Evolutionary conservation across 2,797 vertebrate species (phyloP), one percentile per base, ranked within the genome.

Genomic region (Mustela erminea): DNA sequence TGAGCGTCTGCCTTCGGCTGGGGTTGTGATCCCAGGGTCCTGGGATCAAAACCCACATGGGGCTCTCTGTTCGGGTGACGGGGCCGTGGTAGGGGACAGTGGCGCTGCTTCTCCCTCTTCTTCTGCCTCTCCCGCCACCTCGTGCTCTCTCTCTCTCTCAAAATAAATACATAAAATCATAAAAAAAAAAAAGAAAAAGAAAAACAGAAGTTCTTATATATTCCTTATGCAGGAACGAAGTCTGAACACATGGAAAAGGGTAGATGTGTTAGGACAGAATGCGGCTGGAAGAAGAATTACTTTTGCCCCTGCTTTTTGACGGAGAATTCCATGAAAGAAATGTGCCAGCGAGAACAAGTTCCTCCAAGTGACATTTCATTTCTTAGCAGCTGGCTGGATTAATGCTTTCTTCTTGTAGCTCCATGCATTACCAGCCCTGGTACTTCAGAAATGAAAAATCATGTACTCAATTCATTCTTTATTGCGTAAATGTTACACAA

Each of bases 401-500:
- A 98, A 98, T 98, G 96, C 64, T 97, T 20, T 95, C 74, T 96
- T 96, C 96, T 98, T 94, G 52, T 13, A 92, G 97, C 64, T 97
- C 27, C 96, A 93, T 97, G 97, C 81, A 95, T 98, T 98, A 97
- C 96, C 95, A 98, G 96, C 96, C 32, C 93, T 90, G 68, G 86
- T 90, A 96, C 97, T 95, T 78, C 91, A 97, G 95, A 98, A 96
- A 98, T 98, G 98, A 98, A 98, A 98, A 98, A 98, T 98, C 75
- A 2, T 96, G 81, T 91, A 81, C 95, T 98, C 96, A 97, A 95
- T 97, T 98, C 97, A 97, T 98, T 98, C 96, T 97, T 98, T 98
- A 98, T 95, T 97, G 94, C 94, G 96, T 97, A 98, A 98, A 98
- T 97, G 89, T 98, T 98, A 97, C 92, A 98, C 93, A 98, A 97